Evolutionary conservation across 2,797 vertebrate species (phyloP).

Genomic region (Gorsachius magnificus): DNA sequence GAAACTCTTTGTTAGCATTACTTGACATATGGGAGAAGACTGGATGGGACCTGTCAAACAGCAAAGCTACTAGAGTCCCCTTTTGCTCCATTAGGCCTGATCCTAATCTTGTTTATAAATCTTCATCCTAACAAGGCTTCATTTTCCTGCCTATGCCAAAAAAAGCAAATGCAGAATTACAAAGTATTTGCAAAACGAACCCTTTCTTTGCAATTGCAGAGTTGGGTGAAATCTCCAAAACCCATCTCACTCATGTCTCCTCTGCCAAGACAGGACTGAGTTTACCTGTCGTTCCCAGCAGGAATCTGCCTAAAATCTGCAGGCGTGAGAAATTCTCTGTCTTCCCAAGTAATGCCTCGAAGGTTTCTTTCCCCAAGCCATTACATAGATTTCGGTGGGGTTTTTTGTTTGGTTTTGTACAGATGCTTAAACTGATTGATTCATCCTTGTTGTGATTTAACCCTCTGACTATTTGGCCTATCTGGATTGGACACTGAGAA

Average conservation of each 20-base stretch:
- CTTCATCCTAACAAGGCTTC: not conserved
- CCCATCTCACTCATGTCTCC: not conserved
- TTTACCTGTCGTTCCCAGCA: not conserved
- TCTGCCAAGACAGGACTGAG: not conserved
- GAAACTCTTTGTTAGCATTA: conserved; percentile 5
- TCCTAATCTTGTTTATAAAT: not conserved
- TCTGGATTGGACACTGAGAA: not conserved
- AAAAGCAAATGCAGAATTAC: not conserved
- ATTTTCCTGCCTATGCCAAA: not conserved
- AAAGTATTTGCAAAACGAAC: not conserved
- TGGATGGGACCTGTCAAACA: not conserved
- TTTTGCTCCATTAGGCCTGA: not conserved
- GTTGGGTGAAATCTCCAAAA: not conserved
- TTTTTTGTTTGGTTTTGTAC: not conserved
- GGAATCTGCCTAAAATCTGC: not conserved
- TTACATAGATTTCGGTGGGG: not conserved
- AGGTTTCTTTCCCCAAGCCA: not conserved
- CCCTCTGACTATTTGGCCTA: not conserved
- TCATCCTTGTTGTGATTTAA: not conserved
- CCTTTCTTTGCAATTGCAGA: not conserved
- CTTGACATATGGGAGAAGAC: not conserved
- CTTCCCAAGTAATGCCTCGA: not conserved
- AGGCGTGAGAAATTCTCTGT: not conserved
- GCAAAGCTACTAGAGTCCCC: not conserved
- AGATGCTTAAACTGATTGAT: not conserved